phyloP scores from a whole-genome alignment of 53 echinoderm and acorn worm species.

The Patiria pectinifera region DNA sequence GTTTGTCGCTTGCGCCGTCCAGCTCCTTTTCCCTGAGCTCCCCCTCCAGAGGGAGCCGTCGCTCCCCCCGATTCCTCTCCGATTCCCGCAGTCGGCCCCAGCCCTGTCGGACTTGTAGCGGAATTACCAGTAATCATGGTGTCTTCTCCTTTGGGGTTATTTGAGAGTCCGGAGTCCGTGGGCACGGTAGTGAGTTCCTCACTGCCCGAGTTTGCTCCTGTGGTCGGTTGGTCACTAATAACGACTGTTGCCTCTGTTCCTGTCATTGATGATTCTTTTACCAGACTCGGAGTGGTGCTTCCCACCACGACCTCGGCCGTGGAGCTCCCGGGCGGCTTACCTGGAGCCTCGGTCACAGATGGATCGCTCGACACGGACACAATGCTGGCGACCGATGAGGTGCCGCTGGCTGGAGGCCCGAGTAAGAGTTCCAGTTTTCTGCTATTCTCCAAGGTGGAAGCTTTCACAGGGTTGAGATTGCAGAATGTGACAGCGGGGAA shows the following conservation, averaged over 20 bases:
- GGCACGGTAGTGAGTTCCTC: no score
- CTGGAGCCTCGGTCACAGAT: no score
- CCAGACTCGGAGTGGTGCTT: no score
- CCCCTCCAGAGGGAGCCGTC: neutral
- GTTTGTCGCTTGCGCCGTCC: neutral
- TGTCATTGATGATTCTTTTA: neutral
- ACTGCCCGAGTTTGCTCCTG: no score
- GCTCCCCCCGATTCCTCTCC: neutral
- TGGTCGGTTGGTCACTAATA: neutral
- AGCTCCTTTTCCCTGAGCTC: neutral
- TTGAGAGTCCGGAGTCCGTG: neutral
- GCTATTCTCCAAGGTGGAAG: neutral
- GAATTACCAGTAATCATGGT: neutral
- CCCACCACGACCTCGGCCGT: no score
- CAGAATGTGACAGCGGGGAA: slow-evolving; percentile 67
- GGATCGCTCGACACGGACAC: no score
- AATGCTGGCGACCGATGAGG: neutral
- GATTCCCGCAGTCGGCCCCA: neutral
- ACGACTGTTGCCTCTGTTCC: neutral
- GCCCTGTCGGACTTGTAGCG: no score
- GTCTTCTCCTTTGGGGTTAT: no score
- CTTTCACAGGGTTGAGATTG: slow-evolving; percentile 66
- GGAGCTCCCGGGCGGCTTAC: no score
- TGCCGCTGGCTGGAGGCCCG: neutral
- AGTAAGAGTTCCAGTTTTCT: neutral